These are phyloP conservation scores for Pristionchus mayeri DNA, from an alignment of 2,888 invertebrate species.

Conservation along the genomic window DNA sequence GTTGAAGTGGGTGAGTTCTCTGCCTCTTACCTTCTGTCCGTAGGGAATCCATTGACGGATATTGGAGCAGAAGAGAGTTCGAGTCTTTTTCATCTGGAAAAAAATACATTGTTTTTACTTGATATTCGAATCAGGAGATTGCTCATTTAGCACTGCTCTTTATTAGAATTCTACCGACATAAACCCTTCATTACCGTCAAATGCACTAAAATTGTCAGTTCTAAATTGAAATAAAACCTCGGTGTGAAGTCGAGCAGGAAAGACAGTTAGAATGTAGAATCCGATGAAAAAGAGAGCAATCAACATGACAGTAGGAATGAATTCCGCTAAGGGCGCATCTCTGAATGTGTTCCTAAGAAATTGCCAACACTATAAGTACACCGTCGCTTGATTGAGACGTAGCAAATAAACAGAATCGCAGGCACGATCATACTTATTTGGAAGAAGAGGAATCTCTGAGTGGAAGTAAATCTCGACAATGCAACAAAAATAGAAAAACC, in stretches of 20 bases:
- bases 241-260: constrained; percentile 35
- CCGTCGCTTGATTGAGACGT: not conserved
- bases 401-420: constrained; percentile 1
- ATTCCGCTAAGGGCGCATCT: not conserved
- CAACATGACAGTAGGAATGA: not conserved
- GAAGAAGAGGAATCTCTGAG: constrained; percentile 9
- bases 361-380: not conserved
- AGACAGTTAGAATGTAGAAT: constrained; percentile 41
- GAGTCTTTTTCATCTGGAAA: constrained; percentile 11
- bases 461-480: too few relatives aligned
- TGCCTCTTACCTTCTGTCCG: not conserved
- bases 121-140: not conserved
- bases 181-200: too few relatives aligned
- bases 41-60: constrained; percentile 35
- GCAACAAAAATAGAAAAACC: too few relatives aligned
- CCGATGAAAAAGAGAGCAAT: not conserved
- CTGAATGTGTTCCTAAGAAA: not conserved
- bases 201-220: too few relatives aligned
- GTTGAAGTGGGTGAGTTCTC: too few relatives aligned
- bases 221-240: not conserved
- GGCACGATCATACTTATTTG: constrained; percentile 13
- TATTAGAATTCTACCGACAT: too few relatives aligned
- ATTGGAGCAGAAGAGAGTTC: constrained; percentile 22
- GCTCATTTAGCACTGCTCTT: too few relatives aligned
- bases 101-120: too few relatives aligned